Percentiles rank a stretch among this genome's conserved stretches.
Conservation (phyloP, 1,140 invertebrate genomes). For the Pygmarrhopalites habei region DNA sequence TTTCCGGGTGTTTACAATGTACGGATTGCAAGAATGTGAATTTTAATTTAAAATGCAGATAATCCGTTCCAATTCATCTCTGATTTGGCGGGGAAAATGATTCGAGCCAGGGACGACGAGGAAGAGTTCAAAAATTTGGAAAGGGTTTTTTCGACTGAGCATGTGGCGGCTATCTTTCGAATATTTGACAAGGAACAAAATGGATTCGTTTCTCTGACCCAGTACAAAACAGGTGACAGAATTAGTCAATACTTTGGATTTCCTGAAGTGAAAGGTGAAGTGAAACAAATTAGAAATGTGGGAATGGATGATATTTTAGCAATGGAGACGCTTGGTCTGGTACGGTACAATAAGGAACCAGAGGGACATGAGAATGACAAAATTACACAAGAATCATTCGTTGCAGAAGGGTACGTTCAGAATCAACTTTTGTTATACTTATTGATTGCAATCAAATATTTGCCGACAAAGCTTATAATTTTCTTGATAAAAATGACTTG, state of each 20-base stretch:
- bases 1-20: background rate
- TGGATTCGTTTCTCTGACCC: conserved; percentile 1
- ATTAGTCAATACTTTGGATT: background rate
- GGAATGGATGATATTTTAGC: background rate
- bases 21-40: background rate
- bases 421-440: too few species aligned
- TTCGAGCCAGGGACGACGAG: background rate
- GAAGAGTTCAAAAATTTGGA: background rate
- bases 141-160: background rate
- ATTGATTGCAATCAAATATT: too few species aligned
- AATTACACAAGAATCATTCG: conserved; percentile 4
- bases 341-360: background rate
- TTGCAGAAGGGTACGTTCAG: conserved; percentile 11
- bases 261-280: too few species aligned
- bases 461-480: too few species aligned
- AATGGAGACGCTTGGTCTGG: conserved; percentile 9
- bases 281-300: too few species aligned
- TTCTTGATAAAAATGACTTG: too few species aligned
- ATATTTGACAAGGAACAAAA: conserved; percentile 20
- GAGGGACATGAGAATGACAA: conserved; percentile 6
- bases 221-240: conserved; percentile 8
- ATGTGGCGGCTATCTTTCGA: conserved; percentile 6
- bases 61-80: conserved; percentile 14
- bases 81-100: conserved; percentile 2
- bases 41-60: conserved; percentile 2